Conservation (phyloP, 2,797 vertebrate genomes). For the Lemur catta region DNA sequence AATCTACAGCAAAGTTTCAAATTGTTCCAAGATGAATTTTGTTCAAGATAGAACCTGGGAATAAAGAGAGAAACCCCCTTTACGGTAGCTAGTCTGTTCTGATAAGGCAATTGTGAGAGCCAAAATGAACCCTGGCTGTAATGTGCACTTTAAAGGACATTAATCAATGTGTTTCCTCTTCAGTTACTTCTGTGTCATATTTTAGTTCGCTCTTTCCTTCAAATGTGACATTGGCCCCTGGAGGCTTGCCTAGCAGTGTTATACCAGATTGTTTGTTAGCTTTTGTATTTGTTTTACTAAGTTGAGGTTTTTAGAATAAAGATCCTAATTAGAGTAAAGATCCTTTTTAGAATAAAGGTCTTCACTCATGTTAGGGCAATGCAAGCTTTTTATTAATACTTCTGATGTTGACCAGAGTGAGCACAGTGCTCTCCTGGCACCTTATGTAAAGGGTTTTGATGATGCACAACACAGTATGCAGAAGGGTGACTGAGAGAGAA, state of each 20-base stretch:
- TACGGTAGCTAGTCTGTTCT: background rate
- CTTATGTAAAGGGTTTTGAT: background rate
- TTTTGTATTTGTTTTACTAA: background rate
- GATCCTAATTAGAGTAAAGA: constrained; percentile 27
- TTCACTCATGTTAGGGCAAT: background rate
- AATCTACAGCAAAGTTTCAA: background rate
- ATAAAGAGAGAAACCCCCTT: background rate
- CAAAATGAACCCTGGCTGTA: background rate
- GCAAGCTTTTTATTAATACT: background rate
- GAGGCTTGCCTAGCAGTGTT: background rate
- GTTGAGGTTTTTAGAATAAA: constrained; percentile 33
- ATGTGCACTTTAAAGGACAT: background rate
- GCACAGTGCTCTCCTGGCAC: background rate
- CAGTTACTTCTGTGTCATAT: background rate
- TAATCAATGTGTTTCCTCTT: background rate
- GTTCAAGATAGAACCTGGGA: background rate
- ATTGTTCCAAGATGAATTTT: background rate
- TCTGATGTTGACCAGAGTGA: background rate
- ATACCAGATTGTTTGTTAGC: background rate
- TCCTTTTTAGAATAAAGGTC: constrained; percentile 31
- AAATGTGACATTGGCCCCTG: background rate
- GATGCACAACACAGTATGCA: background rate
- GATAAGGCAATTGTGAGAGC: background rate
- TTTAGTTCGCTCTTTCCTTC: constrained; percentile 33
- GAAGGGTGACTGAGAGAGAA: background rate